Conservation (phyloP, 2,113 vertebrate genomes). For the Zosterops hypoxanthus region DNA sequence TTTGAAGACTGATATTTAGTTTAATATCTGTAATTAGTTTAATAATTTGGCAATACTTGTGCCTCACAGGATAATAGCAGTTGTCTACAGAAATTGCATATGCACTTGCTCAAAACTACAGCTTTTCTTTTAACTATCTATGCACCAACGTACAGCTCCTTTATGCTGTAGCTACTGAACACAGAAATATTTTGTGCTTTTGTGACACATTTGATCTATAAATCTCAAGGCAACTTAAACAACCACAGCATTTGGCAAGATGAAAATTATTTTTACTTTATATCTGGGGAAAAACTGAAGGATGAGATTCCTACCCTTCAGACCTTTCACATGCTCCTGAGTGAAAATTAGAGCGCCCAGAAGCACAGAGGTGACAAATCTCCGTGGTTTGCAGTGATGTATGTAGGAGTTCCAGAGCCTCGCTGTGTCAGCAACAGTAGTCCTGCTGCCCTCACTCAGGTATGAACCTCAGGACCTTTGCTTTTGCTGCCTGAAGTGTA, state of each 20-base stretch:
- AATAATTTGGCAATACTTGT: conserved; percentile 38
- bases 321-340: not conserved
- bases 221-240: not conserved
- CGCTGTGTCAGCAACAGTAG: not conserved
- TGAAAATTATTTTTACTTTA: not conserved
- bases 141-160: not conserved
- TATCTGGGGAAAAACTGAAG: not conserved
- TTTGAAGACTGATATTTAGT: conserved; percentile 43
- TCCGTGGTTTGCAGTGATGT: not conserved
- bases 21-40: conserved; percentile 62
- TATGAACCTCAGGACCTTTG: not conserved
- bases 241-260: not conserved
- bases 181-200: not conserved
- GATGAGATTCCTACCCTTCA: not conserved
- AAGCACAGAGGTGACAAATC: not conserved
- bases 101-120: not conserved
- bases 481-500: not conserved
- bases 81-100: not conserved
- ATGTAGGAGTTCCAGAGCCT: not conserved
- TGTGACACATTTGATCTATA: not conserved
- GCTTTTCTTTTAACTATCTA: not conserved
- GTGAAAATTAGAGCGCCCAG: not conserved
- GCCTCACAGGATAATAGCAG: not conserved
- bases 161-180: not conserved
- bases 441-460: not conserved